These are phyloP conservation scores for Sebastes cheni DNA, from an alignment of 2,797 vertebrate species.

Conservation along the genomic window DNA sequence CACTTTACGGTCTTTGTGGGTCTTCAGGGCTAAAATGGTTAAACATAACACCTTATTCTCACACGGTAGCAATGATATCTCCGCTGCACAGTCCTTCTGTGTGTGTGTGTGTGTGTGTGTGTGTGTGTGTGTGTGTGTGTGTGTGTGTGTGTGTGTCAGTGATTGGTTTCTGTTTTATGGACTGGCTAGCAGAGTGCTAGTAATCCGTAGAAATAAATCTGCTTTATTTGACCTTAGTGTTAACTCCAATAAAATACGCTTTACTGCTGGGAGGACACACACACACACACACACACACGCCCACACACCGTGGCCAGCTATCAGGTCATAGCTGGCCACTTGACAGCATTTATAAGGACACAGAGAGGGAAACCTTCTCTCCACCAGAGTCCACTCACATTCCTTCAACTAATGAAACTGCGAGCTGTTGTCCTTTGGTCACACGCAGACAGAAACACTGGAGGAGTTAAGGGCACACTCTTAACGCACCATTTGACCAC, in stretches of 20 bases:
- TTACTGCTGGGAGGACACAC: conserved; percentile 76
- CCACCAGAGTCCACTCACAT: conserved; percentile 22
- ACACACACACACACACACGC: conserved; percentile 16
- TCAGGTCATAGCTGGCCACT: conserved; percentile 64
- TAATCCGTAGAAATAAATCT: conserved; percentile 81
- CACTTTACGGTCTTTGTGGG: conserved; percentile 38
- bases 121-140: conserved; percentile 64
- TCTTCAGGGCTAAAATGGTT: conserved; percentile 59
- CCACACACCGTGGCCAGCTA: conserved; percentile 5
- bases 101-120: conserved; percentile 46
- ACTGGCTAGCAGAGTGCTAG: conserved; percentile 77
- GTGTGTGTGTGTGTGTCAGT: conserved; percentile 63
- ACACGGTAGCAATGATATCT: conserved; percentile 69
- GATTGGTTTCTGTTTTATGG: conserved; percentile 84
- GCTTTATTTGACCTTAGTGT: conserved; percentile 80
- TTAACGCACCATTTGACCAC: background rate
- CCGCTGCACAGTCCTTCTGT: conserved; percentile 52
- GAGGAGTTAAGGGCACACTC: background rate
- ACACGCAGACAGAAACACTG: background rate
- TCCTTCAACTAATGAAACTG: conserved; percentile 27
- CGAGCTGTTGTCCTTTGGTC: conserved; percentile 4
- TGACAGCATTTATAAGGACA: conserved; percentile 73
- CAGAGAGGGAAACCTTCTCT: conserved; percentile 47
- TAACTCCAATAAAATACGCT: conserved; percentile 83
- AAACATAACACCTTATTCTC: conserved; percentile 56